Evolutionary conservation across 2,797 vertebrate genomes (phyloP).

Genomic region (Miichthys miiuy): DNA sequence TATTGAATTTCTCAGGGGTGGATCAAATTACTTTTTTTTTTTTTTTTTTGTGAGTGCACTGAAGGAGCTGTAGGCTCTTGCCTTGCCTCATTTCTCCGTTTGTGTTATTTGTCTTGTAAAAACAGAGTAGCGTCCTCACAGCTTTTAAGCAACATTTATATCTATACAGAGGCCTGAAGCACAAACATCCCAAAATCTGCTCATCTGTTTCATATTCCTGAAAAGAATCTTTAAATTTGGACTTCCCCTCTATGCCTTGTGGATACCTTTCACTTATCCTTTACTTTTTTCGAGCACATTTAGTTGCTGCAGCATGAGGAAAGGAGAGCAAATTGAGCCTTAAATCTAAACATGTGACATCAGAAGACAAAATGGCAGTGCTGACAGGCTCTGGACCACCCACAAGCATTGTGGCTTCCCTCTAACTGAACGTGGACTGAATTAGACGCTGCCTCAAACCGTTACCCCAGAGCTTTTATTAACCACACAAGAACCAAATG

Average conservation of each 20-base stretch:
- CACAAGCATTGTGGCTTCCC: conserved; percentile 59
- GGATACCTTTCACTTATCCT: conserved; percentile 61
- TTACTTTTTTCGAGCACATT: conserved; percentile 51
- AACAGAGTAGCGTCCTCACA: conserved; percentile 46
- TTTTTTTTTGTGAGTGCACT: conserved; percentile 53
- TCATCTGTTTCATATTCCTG: conserved; percentile 60
- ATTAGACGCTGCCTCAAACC: conserved; percentile 67
- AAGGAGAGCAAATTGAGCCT: conserved; percentile 74
- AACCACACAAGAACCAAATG: conserved; percentile 62
- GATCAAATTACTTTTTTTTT: conserved; percentile 73
- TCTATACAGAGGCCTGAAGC: conserved; percentile 26
- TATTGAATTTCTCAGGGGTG: conserved; percentile 75
- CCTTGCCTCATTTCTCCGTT: conserved; percentile 40
- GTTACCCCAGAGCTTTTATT: conserved; percentile 65
- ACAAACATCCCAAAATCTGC: conserved; percentile 41
- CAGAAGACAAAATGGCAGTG: conserved; percentile 74
- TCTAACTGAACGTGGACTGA: conserved; percentile 72
- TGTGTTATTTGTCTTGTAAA: conserved; percentile 57
- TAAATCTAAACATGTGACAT: conserved; percentile 81
- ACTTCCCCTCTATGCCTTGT: conserved; percentile 31
- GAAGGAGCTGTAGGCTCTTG: conserved; percentile 54
- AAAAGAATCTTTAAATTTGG: conserved; percentile 38
- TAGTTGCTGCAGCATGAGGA: conserved; percentile 45
- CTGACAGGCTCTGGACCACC: conserved; percentile 71
- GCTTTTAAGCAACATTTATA: conserved; percentile 39